Base-by-base conservation (phyloP, 2,113 vertebrate species). In the Caretta caretta region DNA sequence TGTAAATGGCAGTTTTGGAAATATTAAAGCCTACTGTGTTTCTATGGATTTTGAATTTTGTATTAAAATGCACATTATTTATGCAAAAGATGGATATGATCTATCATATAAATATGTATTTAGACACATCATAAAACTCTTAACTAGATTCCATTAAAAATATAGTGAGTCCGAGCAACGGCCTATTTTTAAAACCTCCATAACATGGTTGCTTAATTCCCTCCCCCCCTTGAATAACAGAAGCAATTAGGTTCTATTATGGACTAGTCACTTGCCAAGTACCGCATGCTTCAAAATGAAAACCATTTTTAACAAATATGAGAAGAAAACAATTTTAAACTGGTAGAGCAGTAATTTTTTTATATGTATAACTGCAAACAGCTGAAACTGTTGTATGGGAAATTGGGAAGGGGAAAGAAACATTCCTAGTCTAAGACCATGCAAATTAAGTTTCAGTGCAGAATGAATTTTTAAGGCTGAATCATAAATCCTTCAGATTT, bases 191-290 rank as follows among this genome's bases (percentile, higher is more conserved):
- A 56, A 92, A 94, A 87, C 16, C 20, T 83, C 92, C 42, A 54
- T 84, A 69, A 80, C 4, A 79, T 86, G 22, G 29, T 27, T 57
- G 31, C 79, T 85, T n/a, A 17, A 0, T 38, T n/a, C 1, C 17
- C 16, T 5, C 24, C 4, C 80, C 94, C 88, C 57, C 59, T 87
- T 13, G n/a, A 92, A 29, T 86, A 82, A 88, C 31, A 93, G 90
- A 96, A 86, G 4, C 85, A 80, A 17, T 96, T 84, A 49, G 51
- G 59, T 89, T 94, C 56, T 95, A 8, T 96, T 96, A 86, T 88
- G 51, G 49, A 76, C 81, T 96, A 89, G 93, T 96, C 72, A 78
- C 49, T 95, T 95, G 17, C 84, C n/a, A 90, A 86, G 79, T 93
- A 82, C 10, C 31, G 38, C 31, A 4, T 59, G 3, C 76, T 92